Evolutionary conservation across 2,888 invertebrate genomes (phyloP), one percentile per base, ranked within the genome.

Genomic region (Epirrita christyi): DNA sequence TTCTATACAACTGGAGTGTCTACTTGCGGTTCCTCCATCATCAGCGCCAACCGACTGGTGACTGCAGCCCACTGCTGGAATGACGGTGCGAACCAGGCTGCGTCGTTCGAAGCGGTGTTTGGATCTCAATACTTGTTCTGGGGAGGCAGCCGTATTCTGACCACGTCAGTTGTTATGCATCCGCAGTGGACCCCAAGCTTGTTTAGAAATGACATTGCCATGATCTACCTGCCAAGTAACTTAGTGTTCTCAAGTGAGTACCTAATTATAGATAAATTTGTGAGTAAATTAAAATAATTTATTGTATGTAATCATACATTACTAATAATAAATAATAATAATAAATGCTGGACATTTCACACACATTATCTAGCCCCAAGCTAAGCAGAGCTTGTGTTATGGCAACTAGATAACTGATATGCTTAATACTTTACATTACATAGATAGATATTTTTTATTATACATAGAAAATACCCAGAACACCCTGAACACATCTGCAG

Each of bases 31-130:
- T 71, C 80, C 0, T 73, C 80, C 0, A 67, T 85, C 1, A 8
- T 85, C 2, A 60, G 73, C 0, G 6, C 58, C 27, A 75, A 66
- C 57, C 73, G 81, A 0, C 61, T 80, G 15, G 69, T 83, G n/a
- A 85, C 85, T 0, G 83, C 84, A 0, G 84, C 85, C 15, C 85
- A 85, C 66, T 85, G 85, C 68, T 83, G 83, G 83, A 65, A 56
- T 46, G 80, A 83, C 28, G 77, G 78, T 5, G 0, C 9, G 2
- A 66, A 66, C 37, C 79, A 78, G 27, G 85, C 78, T 1, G 64
- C 56, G 53, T 63, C 64, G 55, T 77, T 83, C 65, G 55, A 59
- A 0, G 81, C 80, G 1, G 79, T 83, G 11, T 71, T 84, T 0
- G 83, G 82, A 47, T 73, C 79, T 2, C 64, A 71, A 8, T 66